phyloP scores from a whole-genome alignment of 2,888 invertebrate genomes.

The Parascotia fuliginaria region DNA sequence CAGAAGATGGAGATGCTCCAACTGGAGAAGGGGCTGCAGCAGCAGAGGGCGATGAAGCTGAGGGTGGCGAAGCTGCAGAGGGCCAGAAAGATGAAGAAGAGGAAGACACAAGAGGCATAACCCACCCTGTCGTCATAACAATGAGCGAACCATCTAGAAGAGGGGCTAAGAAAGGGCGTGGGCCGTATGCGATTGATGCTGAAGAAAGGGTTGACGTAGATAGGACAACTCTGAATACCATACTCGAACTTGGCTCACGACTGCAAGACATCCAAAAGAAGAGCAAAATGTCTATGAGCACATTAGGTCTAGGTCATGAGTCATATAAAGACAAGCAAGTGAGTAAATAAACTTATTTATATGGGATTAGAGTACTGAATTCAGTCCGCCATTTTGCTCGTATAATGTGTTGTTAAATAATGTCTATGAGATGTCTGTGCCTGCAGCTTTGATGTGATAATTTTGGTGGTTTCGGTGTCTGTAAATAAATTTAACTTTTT shows the following conservation, averaged over 20 bases:
- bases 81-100: slow-evolving; percentile 23
- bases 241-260: slow-evolving; percentile 72
- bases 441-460: too few species aligned
- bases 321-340: slow-evolving; percentile 83
- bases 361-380: too few species aligned
- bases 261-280: slow-evolving; percentile 70
- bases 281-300: slow-evolving; percentile 75
- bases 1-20: too few species aligned
- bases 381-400: too few species aligned
- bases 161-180: slow-evolving; percentile 47
- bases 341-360: too few species aligned
- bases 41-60: too few species aligned
- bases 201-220: slow-evolving; percentile 63
- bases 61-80: background rate
- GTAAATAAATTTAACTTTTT: too few species aligned
- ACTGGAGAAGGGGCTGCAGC: too few species aligned
- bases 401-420: too few species aligned
- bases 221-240: slow-evolving; percentile 72
- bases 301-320: slow-evolving; percentile 72
- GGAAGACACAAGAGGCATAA: background rate
- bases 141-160: slow-evolving; percentile 50
- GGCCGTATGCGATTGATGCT: too few species aligned
- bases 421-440: too few species aligned
- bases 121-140: slow-evolving; percentile 20
- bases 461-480: too few species aligned